Evolutionary conservation across 2,888 invertebrate species (phyloP).

Genomic region (Spatulosminthurus flaviceps): DNA sequence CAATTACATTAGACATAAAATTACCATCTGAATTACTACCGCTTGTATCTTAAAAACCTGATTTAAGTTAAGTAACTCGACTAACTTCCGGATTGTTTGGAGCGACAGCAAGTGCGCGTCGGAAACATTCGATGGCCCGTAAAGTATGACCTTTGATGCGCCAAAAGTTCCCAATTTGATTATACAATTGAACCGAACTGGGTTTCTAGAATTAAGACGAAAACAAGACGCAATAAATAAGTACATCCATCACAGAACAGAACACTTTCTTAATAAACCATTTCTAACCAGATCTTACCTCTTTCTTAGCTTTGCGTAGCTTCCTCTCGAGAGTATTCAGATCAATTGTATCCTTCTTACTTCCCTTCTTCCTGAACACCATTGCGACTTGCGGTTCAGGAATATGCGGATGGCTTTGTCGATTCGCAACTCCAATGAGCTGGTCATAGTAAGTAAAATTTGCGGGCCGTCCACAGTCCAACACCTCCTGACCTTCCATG

Average conservation of each 20-base stretch:
- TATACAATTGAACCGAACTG: conserved; percentile 83
- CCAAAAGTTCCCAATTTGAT: conserved; percentile 93
- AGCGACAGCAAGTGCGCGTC: conserved; percentile 83
- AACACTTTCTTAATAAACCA: background rate
- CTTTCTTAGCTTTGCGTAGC: conserved; percentile 80
- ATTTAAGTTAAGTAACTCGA: conserved; percentile 14
- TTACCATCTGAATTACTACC: background rate
- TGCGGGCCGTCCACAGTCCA: conserved; percentile 85
- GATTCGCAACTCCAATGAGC: conserved; percentile 82
- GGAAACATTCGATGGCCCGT: conserved; percentile 88
- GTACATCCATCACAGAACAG: background rate
- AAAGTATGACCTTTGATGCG: conserved; percentile 87
- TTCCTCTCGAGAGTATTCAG: conserved; percentile 78
- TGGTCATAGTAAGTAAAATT: conserved; percentile 88
- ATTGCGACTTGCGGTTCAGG: conserved; percentile 85
- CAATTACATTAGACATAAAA: background rate
- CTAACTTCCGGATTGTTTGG: conserved; percentile 83
- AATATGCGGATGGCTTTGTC: conserved; percentile 82
- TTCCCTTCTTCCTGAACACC: conserved; percentile 76
- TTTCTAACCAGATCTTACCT: conserved; percentile 67
- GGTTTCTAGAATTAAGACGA: conserved; percentile 75
- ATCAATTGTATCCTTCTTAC: conserved; percentile 75
- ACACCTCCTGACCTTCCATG: conserved; percentile 64
- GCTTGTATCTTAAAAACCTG: no score
- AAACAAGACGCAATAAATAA: no score